Evolutionary conservation across 1,140 invertebrate genomes (phyloP).

Genomic region (Lucilia cuprina): DNA sequence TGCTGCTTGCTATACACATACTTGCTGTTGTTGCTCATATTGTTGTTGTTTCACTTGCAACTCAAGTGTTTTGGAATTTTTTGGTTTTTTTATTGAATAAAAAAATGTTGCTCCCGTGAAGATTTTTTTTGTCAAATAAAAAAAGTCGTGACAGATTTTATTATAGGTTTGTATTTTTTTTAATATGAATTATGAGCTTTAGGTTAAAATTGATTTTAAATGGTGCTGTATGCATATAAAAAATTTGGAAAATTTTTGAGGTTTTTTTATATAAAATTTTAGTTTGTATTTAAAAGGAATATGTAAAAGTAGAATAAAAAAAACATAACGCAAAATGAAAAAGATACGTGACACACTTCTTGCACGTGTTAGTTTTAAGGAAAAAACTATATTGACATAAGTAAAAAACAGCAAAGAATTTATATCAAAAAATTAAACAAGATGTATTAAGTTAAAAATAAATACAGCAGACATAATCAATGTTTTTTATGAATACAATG

Average conservation of each 20-base stretch:
- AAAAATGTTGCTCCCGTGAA: conserved; percentile 6
- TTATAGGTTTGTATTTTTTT: background rate
- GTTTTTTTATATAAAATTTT: background rate
- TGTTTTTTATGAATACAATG: too few species aligned
- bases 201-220: conserved; percentile 3
- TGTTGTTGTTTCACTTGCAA: background rate
- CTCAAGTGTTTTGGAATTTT: background rate
- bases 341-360: conserved; percentile 5
- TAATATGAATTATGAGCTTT: conserved; percentile 18
- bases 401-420: background rate
- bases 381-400: background rate
- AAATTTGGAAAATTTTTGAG: background rate
- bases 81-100: background rate
- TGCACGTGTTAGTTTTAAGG: background rate
- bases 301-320: background rate
- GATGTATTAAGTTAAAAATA: background rate
- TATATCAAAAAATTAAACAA: background rate
- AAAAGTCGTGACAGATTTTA: conserved; percentile 6
- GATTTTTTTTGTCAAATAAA: background rate
- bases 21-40: background rate
- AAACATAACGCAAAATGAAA: background rate
- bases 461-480: background rate
- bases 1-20: background rate
- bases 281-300: background rate
- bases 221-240: background rate